Evolutionary conservation across 1,140 invertebrate species (phyloP), one percentile per base, ranked within the genome.

Genomic region (Cyrtorhinus lividipennis): DNA sequence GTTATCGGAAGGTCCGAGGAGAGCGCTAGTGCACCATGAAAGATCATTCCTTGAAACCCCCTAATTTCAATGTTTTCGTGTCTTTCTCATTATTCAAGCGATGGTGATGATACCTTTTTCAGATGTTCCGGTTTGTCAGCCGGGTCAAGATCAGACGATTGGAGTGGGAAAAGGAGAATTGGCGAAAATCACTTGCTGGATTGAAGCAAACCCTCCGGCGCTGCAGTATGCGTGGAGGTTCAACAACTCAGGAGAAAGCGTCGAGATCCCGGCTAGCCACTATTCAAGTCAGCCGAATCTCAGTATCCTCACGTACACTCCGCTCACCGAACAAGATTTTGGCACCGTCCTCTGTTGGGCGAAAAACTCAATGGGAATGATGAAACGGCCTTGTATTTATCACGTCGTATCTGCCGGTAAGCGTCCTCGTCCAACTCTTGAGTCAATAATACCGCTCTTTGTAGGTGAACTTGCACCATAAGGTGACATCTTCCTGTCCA

Each of bases 171-270:
- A 86, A 48, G 84, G 87, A 48, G 90, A 92, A 72, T 79, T 80
- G 3, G 81, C 84, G 12, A 81, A 79, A 66, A 86, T 92, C 61
- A 77, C 81, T 2, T 93, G 89, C 73, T 86, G 91, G 69, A 75
- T 93, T 46, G 86, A 90, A 66, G 85, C 87, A n/a, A 91, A 90
- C 75, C 89, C 90, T 2, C 74, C 80, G 66, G 81, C 83, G 63
- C 76, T 85, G 10, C 76, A 73, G 62, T 88, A 86, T 71, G 78
- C 77, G 45, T 88, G 86, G 86, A 86, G 83, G 73, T 87, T 88
- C 73, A 87, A 88, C 74, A 86, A 85, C 69, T 73, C 80, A 18
- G 80, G 79, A 64, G 82, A 85, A 63, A 79, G 79, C 2, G 75
- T 84, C 60, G 83, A 86, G 23, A 26, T 68, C 25, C 25, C 38